Evolutionary conservation across 2,888 invertebrate species (phyloP).

Genomic region (Synanthedon formicaeformis): DNA sequence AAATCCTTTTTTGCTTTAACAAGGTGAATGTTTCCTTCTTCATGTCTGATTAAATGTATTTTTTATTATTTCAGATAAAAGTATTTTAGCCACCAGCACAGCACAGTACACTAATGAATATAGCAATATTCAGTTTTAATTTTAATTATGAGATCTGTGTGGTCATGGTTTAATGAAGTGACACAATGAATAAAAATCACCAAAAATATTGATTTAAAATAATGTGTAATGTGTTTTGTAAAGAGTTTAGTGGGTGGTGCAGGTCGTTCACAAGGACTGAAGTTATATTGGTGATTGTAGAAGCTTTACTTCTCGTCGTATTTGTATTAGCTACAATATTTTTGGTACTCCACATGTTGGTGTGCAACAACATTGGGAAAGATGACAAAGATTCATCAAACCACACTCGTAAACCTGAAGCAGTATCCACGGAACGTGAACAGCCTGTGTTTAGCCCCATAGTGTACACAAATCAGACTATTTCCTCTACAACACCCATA

Average conservation of each 20-base stretch:
- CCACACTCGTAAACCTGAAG: too few relatives aligned
- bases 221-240: conserved; percentile 44
- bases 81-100: too few relatives aligned
- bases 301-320: conserved; percentile 28
- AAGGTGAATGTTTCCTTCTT: too few relatives aligned
- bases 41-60: too few relatives aligned
- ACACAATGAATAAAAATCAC: conserved; percentile 1
- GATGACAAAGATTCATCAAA: not conserved
- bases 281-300: conserved; percentile 25
- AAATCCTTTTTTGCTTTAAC: too few relatives aligned
- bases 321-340: conserved; percentile 34
- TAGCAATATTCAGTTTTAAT: too few relatives aligned
- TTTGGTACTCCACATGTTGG: conserved; percentile 37
- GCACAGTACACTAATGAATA: too few relatives aligned
- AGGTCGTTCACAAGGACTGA: conserved; percentile 47
- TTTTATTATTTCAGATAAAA: too few relatives aligned
- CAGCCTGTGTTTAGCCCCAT: too few relatives aligned
- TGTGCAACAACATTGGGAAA: conserved; percentile 16
- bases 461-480: too few relatives aligned
- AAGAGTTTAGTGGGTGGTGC: conserved; percentile 45
- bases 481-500: too few relatives aligned
- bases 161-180: conserved; percentile 18
- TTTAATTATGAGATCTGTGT: conserved; percentile 16
- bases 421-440: too few relatives aligned
- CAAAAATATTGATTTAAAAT: not conserved